A percentile compares a stretch with the other conserved stretches of the same genome.
Evolutionary conservation across 1,140 invertebrate species (phyloP).

Genomic region (Rhagoletis zephyria): DNA sequence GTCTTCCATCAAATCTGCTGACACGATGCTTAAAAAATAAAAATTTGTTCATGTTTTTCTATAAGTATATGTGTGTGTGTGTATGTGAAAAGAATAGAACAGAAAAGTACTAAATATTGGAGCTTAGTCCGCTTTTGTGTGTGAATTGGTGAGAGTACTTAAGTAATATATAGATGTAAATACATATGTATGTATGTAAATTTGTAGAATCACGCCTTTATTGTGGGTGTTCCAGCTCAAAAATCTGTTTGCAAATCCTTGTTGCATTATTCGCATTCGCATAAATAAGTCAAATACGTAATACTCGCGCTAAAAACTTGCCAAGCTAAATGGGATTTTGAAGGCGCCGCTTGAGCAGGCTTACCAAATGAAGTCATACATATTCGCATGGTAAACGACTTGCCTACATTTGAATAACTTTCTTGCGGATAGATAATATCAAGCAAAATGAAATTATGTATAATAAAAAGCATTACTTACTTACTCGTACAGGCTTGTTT

Average conservation of each 20-base stretch:
- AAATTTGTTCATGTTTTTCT: not conserved
- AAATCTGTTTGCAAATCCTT: not conserved
- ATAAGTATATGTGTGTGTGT: no score
- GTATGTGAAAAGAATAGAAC: not conserved
- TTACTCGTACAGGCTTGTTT: no score
- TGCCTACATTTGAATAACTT: not conserved
- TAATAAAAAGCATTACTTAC: no score
- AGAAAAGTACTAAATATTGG: no score
- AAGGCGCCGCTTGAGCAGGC: not conserved
- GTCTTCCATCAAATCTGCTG: constrained; percentile 45
- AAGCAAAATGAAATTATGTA: no score
- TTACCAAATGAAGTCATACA: not conserved
- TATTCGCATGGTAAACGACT: not conserved
- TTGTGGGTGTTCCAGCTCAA: not conserved
- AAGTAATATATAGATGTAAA: not conserved
- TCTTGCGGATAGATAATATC: no score
- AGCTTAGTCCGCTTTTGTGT: not conserved
- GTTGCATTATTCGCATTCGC: constrained; percentile 49
- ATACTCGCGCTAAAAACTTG: not conserved
- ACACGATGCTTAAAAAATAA: not conserved
- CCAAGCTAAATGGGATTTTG: not conserved
- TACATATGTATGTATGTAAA: not conserved
- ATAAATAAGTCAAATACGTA: constrained; percentile 44
- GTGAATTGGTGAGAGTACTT: not conserved
- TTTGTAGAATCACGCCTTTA: not conserved